Base-by-base conservation (phyloP, 2,113 vertebrate species). In the Bubo scandiacus region DNA sequence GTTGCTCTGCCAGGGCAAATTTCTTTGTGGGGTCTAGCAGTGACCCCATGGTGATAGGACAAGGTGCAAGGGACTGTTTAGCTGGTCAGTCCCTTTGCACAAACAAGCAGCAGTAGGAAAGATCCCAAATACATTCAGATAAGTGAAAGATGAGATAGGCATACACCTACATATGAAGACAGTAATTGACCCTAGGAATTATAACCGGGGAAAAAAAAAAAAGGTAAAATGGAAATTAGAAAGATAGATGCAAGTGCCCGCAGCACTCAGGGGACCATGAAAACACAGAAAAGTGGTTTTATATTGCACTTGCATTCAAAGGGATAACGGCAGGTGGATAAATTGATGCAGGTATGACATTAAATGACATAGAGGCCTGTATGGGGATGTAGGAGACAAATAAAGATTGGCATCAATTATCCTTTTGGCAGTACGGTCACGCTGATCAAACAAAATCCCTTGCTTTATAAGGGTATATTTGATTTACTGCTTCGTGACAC, bases 121-220 rank as follows among this genome's bases (percentile, higher is more conserved):
- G n/a, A 52, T 42, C 73, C 55, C 5, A 10, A 51, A 84, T 16
- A 45, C 47, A 23, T 36, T 26, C 23, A 67, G n/a, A 34, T 34
- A 65, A 91, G n/a, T 59, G 68, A 70, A 85, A 62, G 26, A 62
- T n/a, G 34, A 94, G 23, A 15, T 32, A 61, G 26, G 34, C 36
- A 61, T 70, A 42, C 0, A 0, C 12, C 45, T 61, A 12, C 5
- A 2, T 43, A 34, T 36, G 36, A 70, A 52, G 34, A n/a, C 34
- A 65, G 29, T 61, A 81, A 70, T 13, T 92, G 14, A 63, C 32
- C 25, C 25, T 55, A 21, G 32, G 52, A 91, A 79, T 34, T 82
- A 52, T 30, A 88, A 63, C 21, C 5, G 9, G 27, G 55, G 15
- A 1, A 5, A 67, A 25, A 94, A 25, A 94, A 94, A 68, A 83